Evolutionary conservation across 2,113 vertebrate genomes (phyloP), one percentile per base, ranked within the genome.

Genomic region (Coracopsis vasa): DNA sequence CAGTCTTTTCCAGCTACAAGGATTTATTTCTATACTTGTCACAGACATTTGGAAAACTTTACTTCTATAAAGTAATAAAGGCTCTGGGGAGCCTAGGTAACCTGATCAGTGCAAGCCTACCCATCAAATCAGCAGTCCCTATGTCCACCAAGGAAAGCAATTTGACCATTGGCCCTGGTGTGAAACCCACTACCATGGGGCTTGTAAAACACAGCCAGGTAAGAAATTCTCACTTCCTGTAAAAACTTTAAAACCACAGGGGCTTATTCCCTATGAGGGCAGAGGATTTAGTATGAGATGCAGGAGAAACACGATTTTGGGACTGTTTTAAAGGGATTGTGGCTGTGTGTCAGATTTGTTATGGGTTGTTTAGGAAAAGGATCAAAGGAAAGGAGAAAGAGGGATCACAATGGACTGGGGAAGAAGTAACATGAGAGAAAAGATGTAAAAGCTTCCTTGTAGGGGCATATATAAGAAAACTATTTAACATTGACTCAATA

Each of bases 101-200:
- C 33, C 20, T 48, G 39, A 58, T 13, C 28, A 60, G 8, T 37
- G 37, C 18, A 61, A 92, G 15, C 8, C 17, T 7, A 65, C 0
- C 3, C 31, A 56, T 11, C 16, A 42, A 73, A 81, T 31, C 16
- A 65, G 3, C 19, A 87, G 25, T 3, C 33, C 6, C 10, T 23
- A 51, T 28, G 41, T 33, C 20, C 11, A 23, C 47, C 14, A 60
- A 21, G 19, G 15, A 65, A 20, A 66, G 6, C 8, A 18, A 81
- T 39, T 69, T 0, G 4, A 45, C 7, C 24, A 35, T 23, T 82
- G 19, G 18, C 27, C 9, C 31, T 41, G 18, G 9, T 9, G 13
- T 53, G 25, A 81, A 86, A 77, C 50, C 15, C 65, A 10, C 16
- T 18, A 47, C 13, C 7, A 13, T 0, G 0, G 9, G 11, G 17